Conservation (phyloP, 2,113 vertebrate species). For the Mobula hypostoma region DNA sequence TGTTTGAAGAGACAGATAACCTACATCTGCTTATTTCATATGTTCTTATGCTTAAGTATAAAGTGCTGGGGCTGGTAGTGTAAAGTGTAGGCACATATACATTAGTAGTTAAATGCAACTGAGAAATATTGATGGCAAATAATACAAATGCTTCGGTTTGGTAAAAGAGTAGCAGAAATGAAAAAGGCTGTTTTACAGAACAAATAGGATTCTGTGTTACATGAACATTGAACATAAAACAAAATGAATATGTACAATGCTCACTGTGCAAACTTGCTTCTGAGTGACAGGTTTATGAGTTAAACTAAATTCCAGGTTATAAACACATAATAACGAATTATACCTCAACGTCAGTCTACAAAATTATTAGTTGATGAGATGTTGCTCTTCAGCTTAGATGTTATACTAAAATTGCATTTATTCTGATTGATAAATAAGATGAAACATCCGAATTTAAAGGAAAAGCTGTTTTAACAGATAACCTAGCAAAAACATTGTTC, state of each 20-base stretch:
- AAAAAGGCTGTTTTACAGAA: not conserved
- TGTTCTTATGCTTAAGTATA: not conserved
- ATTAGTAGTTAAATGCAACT: not conserved
- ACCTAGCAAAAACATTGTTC: not conserved
- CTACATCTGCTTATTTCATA: too few relatives aligned
- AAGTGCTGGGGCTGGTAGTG: too few relatives aligned
- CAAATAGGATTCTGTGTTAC: not conserved
- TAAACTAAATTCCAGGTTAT: too few relatives aligned
- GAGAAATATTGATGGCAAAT: not conserved
- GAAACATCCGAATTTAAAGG: not conserved
- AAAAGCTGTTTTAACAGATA: not conserved
- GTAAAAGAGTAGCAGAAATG: not conserved
- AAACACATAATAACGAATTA: too few relatives aligned
- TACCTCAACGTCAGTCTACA: too few relatives aligned
- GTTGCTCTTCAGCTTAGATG: not conserved
- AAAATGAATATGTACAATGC: not conserved
- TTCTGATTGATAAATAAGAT: not conserved
- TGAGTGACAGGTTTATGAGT: too few relatives aligned
- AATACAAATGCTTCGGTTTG: not conserved
- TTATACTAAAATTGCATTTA: not conserved
- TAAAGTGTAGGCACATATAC: not conserved
- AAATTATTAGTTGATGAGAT: too few relatives aligned
- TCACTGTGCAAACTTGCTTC: not conserved
- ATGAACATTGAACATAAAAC: not conserved
- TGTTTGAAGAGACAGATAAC: too few relatives aligned